Evolutionary conservation across 2,888 invertebrate species (phyloP), one percentile per base, ranked within the genome.

Genomic region (Geophilus truncorum): DNA sequence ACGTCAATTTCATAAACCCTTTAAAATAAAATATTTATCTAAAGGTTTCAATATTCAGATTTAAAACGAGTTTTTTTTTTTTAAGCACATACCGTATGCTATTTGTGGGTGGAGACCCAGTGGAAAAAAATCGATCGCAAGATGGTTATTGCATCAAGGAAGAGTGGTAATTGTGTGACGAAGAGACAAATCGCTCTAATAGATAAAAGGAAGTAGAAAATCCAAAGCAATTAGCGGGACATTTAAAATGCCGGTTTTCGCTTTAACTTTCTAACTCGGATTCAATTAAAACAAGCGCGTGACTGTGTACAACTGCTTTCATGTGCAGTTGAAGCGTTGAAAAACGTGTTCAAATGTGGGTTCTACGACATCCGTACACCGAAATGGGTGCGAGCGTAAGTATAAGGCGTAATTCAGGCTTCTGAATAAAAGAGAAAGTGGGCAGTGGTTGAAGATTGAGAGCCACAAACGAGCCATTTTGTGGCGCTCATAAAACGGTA

Each of bases 391-490:
- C n/a, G 51, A 6, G 5, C 51, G 51, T 15, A 4, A 10, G 57
- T 57, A 12, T 7, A 57, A 23, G 23, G 28, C 9, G 62, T 23
- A 62, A 62, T 62, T 62, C 15, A 4, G n/a, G 62, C 25, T 62
- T 62, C 25, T 62, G 62, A 62, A 62, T 62, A 62, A 62, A 62
- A 23, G 25, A 62, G 62, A 62, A 62, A 62, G 62, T 62, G 62
- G 62, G 62, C 62, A 62, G 62, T 62, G 62, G 62, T 62, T 62
- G 28, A 62, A 25, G 62, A 62, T 62, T 62, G 62, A 62, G 62
- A 62, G 62, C 62, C 62, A 28, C 62, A 62, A 62, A 62, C 62
- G 62, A 23, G 62, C 62, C 23, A 62, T 62, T 62, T 25, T 62
- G 62, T 62, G 28, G 62, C 25, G 62, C 25, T 25, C 23, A 12